phyloP scores from a whole-genome alignment of 2,113 vertebrate genomes.

The Nothoprocta perdicaria region DNA sequence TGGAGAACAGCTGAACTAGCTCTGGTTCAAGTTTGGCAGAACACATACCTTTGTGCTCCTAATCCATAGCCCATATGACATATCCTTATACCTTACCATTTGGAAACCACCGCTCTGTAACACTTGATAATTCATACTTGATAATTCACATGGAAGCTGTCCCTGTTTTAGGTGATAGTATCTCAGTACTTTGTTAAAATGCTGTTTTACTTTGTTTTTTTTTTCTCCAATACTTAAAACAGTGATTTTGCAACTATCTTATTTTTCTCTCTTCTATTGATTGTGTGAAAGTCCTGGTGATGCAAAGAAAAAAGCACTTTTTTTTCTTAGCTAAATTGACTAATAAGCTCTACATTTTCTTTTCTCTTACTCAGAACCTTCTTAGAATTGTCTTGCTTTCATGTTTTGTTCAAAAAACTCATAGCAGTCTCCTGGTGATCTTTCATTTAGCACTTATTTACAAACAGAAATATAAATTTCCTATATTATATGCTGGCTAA shows the following conservation, averaged over 20 bases:
- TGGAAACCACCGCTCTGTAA: background rate
- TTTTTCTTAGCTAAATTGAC: background rate
- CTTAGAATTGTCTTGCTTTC: background rate
- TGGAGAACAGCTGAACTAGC: background rate
- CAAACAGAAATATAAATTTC: background rate
- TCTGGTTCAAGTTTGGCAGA: background rate
- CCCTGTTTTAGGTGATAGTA: background rate
- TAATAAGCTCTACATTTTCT: conserved; percentile 26
- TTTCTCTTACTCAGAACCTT: background rate
- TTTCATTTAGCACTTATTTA: conserved; percentile 6
- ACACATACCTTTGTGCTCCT: background rate
- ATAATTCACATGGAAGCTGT: background rate
- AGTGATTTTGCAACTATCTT: background rate
- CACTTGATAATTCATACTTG: background rate
- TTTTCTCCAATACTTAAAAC: background rate
- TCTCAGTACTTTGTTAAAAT: background rate
- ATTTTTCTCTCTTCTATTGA: background rate
- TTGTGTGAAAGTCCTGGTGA: background rate
- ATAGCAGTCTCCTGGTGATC: background rate
- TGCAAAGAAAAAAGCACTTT: background rate
- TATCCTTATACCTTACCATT: background rate
- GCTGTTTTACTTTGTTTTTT: background rate
- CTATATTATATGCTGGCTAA: background rate
- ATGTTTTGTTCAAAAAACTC: background rate
- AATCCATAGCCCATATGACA: rapidly evolving